Evolutionary conservation across 2,113 vertebrate genomes (phyloP).

Genomic region (Ginglymostoma cirratum): DNA sequence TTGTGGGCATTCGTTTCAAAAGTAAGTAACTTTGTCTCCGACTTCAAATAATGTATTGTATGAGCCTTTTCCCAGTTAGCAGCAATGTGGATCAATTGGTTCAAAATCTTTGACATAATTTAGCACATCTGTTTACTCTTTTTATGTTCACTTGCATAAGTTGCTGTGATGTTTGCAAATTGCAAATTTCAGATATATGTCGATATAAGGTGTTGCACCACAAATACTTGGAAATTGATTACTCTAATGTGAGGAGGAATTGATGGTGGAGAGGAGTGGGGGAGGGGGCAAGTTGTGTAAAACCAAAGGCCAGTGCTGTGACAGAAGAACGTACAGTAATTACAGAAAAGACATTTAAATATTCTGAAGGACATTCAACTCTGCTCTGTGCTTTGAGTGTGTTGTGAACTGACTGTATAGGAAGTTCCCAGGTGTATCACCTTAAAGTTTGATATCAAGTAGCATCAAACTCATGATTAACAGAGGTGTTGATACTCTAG

Average conservation of each 20-base stretch:
- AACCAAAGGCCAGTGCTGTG: background rate
- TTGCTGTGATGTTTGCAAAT: background rate
- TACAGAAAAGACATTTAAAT: background rate
- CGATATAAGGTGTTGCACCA: background rate
- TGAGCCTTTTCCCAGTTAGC: background rate
- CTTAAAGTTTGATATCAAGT: background rate
- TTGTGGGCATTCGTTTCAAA: background rate
- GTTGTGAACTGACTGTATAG: background rate
- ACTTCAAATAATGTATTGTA: background rate
- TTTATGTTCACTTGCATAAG: background rate
- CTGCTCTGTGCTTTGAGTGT: background rate
- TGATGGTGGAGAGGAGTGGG: too few species aligned
- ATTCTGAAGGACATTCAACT: background rate
- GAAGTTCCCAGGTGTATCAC: background rate
- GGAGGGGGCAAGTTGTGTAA: background rate
- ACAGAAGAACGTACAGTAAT: background rate
- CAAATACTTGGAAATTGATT: background rate
- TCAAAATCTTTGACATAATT: background rate
- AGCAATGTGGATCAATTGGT: background rate
- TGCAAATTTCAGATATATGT: background rate
- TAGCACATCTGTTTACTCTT: background rate
- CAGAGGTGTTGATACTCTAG: background rate
- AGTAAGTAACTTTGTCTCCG: background rate
- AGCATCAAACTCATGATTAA: background rate
- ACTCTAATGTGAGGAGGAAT: background rate